Evolutionary conservation across 2,113 vertebrate genomes (phyloP), one percentile per base, ranked within the genome.

Genomic region (Ammodramus savannarum): DNA sequence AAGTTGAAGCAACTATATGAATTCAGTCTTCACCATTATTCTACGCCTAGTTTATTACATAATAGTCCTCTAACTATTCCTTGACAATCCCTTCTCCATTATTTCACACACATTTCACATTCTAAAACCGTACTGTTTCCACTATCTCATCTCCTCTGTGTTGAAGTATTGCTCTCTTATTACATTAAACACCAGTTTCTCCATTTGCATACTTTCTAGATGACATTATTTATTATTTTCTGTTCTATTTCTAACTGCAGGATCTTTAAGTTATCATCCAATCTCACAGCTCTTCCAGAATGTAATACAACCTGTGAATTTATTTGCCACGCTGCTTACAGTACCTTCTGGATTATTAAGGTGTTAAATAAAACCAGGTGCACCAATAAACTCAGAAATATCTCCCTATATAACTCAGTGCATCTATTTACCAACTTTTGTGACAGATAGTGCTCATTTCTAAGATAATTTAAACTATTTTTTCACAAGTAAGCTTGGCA

Each of bases 291-390:
- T 84, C 55, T 89, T 86, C 83, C 66, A 84, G 77, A 90, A 92
- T 38, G n/a, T 61, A 95, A 81, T 55, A 63, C 49, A 90, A 81
- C 41, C 57, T 61, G 69, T 61, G 48, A 93, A 96, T 90, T 94
- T 91, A 91, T 93, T 83, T 90, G 54, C 86, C 15, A 34, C 19
- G 51, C 43, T 89, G 59, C 32, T 94, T 86, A 68, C 38, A 5
- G 15, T 63, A 63, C 62, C 72, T 95, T 81, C 83, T 67, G 78
- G 65, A 72, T 96, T 94, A 96, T 96, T 91, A 92, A 77, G 41
- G 80, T 82, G 57, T 65, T 96, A 95, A 95, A 96, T 96, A 92
- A 97, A 92, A 75, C 31, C 65, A 91, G 57, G 41, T 63, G 80
- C 85, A 95, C 76, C 65, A 91, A 92, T 74, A 89, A 93, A 81